A percentile compares a stretch with the other conserved stretches of the same genome.
phyloP scores from a whole-genome alignment of 2,888 invertebrate species.

The Eucera pruinosa region DNA sequence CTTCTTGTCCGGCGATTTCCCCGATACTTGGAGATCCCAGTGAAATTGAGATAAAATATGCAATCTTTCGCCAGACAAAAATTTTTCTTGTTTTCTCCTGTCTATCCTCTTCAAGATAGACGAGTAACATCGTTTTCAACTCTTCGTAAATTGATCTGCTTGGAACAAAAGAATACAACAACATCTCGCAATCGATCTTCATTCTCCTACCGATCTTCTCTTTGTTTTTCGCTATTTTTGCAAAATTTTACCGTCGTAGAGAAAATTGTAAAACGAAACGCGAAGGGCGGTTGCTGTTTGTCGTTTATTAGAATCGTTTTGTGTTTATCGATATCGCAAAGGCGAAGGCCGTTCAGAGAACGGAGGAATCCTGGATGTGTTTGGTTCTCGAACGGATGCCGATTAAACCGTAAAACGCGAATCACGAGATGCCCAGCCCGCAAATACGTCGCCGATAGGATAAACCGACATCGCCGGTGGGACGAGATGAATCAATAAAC shows the following conservation, averaged over 20 bases:
- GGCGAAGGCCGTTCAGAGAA: background rate
- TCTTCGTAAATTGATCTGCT: background rate
- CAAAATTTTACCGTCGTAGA: no score
- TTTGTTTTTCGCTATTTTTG: background rate
- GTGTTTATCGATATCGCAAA: background rate
- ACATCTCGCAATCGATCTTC: background rate
- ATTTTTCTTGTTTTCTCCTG: background rate
- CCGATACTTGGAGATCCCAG: slow-evolving; percentile 47
- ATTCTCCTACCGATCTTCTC: background rate
- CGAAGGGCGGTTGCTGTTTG: background rate
- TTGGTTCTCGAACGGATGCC: slow-evolving; percentile 36
- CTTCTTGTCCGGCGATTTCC: slow-evolving; percentile 41
- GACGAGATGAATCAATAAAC: slow-evolving; percentile 70
- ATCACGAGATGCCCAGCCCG: slow-evolving; percentile 63
- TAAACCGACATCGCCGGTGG: slow-evolving; percentile 65
- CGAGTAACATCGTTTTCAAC: background rate
- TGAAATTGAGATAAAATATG: slow-evolving; percentile 47
- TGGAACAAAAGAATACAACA: background rate
- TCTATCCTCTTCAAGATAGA: background rate
- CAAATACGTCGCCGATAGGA: slow-evolving; percentile 67
- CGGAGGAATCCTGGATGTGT: slow-evolving; percentile 1
- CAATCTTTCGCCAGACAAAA: slow-evolving; percentile 18
- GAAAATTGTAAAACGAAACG: no score
- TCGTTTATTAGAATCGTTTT: background rate
- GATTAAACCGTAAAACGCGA: slow-evolving; percentile 66